A percentile compares a stretch with the other conserved stretches of the same genome.
Evolutionary conservation across 1,140 invertebrate species (phyloP).

Genomic region (Cecropterus lyciades): DNA sequence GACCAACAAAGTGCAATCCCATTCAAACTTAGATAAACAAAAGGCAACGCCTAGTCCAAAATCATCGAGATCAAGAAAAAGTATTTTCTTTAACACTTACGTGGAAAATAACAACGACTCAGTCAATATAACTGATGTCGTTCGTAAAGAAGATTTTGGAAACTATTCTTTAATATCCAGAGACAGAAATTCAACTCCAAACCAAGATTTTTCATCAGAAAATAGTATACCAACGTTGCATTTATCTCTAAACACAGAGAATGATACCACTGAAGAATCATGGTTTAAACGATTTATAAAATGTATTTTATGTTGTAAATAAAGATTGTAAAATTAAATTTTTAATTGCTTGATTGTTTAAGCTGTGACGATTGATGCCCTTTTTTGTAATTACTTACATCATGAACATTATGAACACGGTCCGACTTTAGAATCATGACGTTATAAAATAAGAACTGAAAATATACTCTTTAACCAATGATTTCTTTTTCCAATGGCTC

Average conservation of each 20-base stretch:
- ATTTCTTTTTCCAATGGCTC: no score
- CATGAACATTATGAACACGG: no score
- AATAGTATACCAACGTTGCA: constrained; percentile 51
- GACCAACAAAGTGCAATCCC: background rate
- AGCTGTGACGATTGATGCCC: no score
- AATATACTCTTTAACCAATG: no score
- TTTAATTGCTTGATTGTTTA: no score
- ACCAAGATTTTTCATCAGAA: constrained; percentile 30
- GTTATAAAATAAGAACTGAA: no score
- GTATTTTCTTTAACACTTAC: background rate
- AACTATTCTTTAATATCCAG: constrained; percentile 2
- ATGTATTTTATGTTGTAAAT: constrained; percentile 62
- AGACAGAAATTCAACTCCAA: constrained; percentile 14
- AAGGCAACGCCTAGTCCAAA: background rate
- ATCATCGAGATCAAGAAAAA: background rate
- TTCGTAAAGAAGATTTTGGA: background rate
- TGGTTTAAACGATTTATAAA: constrained; percentile 57
- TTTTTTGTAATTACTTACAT: no score
- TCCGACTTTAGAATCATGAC: no score
- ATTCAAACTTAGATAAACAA: background rate
- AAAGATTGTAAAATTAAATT: background rate
- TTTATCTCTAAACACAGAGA: constrained; percentile 47
- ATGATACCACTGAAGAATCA: constrained; percentile 44
- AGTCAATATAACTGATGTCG: background rate
- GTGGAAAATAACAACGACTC: background rate